These are phyloP conservation scores for Rallus limicola DNA, from an alignment of 2,113 vertebrate species.

Conservation along the genomic window DNA sequence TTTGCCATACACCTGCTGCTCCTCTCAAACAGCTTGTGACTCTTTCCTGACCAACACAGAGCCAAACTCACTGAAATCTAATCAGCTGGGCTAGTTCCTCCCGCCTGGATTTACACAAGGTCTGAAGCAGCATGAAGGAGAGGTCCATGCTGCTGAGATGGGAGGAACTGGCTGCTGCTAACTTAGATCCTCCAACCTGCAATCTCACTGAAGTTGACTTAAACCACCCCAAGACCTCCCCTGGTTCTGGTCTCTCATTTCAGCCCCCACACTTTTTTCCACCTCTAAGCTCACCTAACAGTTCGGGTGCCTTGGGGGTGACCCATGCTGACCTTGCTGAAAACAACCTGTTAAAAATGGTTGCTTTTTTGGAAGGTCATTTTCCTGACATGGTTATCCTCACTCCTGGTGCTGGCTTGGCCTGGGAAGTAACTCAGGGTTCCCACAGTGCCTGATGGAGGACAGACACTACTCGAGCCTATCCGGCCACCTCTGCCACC, in stretches of 20 bases:
- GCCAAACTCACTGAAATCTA: neutral
- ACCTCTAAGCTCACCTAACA: neutral
- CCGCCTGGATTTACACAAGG: neutral
- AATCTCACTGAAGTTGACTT: neutral
- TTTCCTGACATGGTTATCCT: neutral
- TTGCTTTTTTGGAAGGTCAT: fast-evolving
- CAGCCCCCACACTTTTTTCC: neutral
- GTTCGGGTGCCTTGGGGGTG: neutral
- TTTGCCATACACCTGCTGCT: neutral
- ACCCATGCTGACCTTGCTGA: neutral
- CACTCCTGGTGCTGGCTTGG: fast-evolving
- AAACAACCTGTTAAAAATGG: neutral
- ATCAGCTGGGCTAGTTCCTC: neutral
- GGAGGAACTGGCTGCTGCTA: neutral
- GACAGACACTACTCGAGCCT: neutral
- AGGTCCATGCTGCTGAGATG: neutral
- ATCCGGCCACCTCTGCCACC: fast-evolving
- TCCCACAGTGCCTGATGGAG: neutral
- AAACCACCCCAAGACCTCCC: neutral
- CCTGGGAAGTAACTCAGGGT: neutral
- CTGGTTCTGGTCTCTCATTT: neutral
- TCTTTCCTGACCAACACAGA: neutral
- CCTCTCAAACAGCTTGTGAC: neutral
- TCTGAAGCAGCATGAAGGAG: neutral
- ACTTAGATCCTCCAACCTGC: neutral